Evolutionary conservation across 2,797 vertebrate species (phyloP).

Genomic region (Margarornis squamiger): DNA sequence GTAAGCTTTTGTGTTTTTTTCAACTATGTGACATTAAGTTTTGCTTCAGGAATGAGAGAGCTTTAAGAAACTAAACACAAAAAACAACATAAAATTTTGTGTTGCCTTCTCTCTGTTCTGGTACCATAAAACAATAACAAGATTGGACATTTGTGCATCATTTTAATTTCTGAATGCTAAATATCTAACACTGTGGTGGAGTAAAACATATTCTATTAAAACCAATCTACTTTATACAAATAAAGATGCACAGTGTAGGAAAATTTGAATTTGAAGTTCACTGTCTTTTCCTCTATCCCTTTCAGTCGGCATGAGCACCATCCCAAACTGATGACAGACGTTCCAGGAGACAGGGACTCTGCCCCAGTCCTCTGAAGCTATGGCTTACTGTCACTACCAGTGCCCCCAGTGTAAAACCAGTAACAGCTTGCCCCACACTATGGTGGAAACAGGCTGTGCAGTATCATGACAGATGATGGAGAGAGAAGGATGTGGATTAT

Average conservation of each 20-base stretch:
- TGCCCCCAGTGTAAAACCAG: neutral
- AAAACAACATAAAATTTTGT: neutral
- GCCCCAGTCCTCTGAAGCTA: neutral
- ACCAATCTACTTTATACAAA: neutral
- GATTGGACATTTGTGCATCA: neutral
- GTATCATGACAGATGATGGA: neutral
- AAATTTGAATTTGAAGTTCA: neutral
- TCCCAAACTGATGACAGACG: neutral
- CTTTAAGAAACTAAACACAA: neutral
- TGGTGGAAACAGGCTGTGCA: neutral
- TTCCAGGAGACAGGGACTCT: neutral
- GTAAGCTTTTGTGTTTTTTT: neutral
- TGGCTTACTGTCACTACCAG: neutral
- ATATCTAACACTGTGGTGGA: neutral
- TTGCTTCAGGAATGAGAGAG: neutral
- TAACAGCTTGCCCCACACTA: neutral
- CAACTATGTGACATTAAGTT: neutral
- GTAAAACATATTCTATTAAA: neutral
- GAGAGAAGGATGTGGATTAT: neutral
- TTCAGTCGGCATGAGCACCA: neutral
- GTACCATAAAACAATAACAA: neutral
- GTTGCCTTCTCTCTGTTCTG: neutral
- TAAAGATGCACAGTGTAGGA: neutral
- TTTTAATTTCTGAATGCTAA: neutral
- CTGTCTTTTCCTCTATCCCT: neutral